Conservation (phyloP, 64 coral and sea anemone genomes). For the Pachyseris speciosa region DNA sequence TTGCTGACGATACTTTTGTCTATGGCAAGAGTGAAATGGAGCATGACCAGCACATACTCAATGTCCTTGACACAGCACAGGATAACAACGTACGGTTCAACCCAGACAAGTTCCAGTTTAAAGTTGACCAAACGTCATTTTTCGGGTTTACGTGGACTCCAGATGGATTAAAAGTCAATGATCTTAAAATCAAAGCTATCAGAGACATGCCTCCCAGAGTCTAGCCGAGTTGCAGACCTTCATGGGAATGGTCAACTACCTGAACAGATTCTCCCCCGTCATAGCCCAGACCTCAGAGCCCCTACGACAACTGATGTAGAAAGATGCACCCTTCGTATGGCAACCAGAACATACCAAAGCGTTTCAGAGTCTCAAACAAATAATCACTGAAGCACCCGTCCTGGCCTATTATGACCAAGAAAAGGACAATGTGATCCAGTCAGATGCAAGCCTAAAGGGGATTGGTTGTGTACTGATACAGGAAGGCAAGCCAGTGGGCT, state of each 20-base stretch:
- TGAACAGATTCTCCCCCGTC: too few species aligned
- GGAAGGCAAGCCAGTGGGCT: conserved; percentile 18
- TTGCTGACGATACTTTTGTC: conserved; percentile 61
- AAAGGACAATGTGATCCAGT: too few species aligned
- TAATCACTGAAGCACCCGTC: conserved; percentile 51
- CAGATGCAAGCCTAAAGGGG: too few species aligned
- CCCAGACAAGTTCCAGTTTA: too few species aligned
- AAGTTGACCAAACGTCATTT: conserved; percentile 57
- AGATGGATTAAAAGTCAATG: conserved; percentile 45
- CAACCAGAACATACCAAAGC: too few species aligned
- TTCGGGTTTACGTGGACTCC: conserved; percentile 56
- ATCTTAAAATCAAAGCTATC: too few species aligned
- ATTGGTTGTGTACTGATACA: conserved; percentile 59
- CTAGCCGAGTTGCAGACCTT: conserved; percentile 44
- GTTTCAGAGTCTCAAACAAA: conserved; percentile 63
- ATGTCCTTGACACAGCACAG: too few species aligned
- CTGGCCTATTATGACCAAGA: conserved; percentile 72
- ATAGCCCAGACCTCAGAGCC: too few species aligned
- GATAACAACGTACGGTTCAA: too few species aligned
- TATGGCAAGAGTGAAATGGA: conserved; percentile 39
- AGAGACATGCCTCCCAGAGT: too few species aligned
- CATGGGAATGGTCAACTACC: conserved; percentile 72
- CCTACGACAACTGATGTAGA: conserved; percentile 51
- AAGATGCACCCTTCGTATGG: conserved; percentile 53
- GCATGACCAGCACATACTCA: too few species aligned